These are phyloP conservation scores for Lates calcarifer DNA, from an alignment of 2,113 vertebrate genomes.

Conservation along the genomic window DNA sequence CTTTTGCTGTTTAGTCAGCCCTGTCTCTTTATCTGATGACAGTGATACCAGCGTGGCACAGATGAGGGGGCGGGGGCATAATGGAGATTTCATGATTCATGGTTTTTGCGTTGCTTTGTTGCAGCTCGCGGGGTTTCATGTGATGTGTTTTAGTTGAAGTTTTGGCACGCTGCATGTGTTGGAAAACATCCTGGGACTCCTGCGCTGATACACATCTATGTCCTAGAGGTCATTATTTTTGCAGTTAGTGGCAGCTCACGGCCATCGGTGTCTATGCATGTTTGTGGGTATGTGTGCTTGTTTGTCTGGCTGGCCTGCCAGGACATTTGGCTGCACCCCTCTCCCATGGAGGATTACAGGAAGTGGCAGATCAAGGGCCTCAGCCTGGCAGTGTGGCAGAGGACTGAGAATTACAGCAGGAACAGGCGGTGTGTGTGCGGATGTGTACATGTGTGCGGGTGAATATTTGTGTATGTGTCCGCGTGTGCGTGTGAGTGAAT, in stretches of 20 bases:
- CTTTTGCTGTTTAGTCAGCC: constrained; percentile 54
- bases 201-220: neutral
- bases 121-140: neutral
- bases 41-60: constrained; percentile 34
- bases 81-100: constrained; percentile 38
- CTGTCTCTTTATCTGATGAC: constrained; percentile 68
- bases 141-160: constrained; percentile 9
- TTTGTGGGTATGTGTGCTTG: constrained; percentile 43
- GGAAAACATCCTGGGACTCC: constrained; percentile 7
- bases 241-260: neutral
- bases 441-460: constrained; percentile 40
- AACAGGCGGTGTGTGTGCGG: constrained; percentile 53
- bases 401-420: constrained; percentile 75
- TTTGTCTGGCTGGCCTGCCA: constrained; percentile 56
- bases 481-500: constrained; percentile 18
- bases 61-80: constrained; percentile 30
- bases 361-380: constrained; percentile 83
- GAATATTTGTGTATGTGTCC: constrained; percentile 28
- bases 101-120: constrained; percentile 7
- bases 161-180: constrained; percentile 21
- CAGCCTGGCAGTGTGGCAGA: constrained; percentile 71
- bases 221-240: constrained; percentile 19
- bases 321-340: constrained; percentile 71
- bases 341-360: constrained; percentile 75
- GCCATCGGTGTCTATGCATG: neutral